Conservation (phyloP, 2,888 invertebrate genomes). For the Tethea ocularis region DNA sequence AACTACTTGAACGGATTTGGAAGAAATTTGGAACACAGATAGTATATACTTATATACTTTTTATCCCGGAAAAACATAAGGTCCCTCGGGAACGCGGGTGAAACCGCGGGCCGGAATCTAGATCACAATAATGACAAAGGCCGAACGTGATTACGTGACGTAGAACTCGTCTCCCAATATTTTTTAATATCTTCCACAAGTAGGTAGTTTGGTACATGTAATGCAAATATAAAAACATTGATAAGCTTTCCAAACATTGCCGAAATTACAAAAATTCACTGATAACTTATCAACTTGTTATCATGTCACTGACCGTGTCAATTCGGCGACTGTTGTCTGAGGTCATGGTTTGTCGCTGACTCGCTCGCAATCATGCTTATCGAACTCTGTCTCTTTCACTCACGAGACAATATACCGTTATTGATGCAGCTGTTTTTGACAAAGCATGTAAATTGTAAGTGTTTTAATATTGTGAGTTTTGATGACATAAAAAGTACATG, state of each 20-base stretch:
- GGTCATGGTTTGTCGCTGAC: slow-evolving; percentile 63
- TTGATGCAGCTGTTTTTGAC: slow-evolving; percentile 33
- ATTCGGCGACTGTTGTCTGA: slow-evolving; percentile 58
- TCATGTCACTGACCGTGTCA: slow-evolving; percentile 64
- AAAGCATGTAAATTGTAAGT: not conserved
- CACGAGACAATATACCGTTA: slow-evolving; percentile 22
- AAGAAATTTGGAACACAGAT: too few species aligned
- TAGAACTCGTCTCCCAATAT: too few species aligned
- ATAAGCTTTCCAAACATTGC: slow-evolving; percentile 17
- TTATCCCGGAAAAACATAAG: too few species aligned
- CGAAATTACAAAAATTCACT: slow-evolving; percentile 38
- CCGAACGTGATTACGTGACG: too few species aligned
- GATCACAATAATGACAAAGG: too few species aligned
- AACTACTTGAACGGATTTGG: too few species aligned
- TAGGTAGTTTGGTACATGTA: not conserved
- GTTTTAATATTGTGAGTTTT: not conserved
- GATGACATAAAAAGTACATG: not conserved
- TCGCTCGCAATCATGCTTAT: slow-evolving; percentile 32
- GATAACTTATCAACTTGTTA: slow-evolving; percentile 52
- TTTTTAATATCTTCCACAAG: not conserved
- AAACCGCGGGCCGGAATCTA: too few species aligned
- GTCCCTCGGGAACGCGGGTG: too few species aligned
- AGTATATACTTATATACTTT: too few species aligned
- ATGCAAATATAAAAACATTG: not conserved
- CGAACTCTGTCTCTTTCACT: slow-evolving; percentile 25